Conservation (phyloP, 2,888 invertebrate genomes). For the Agrilus cyanescens region DNA sequence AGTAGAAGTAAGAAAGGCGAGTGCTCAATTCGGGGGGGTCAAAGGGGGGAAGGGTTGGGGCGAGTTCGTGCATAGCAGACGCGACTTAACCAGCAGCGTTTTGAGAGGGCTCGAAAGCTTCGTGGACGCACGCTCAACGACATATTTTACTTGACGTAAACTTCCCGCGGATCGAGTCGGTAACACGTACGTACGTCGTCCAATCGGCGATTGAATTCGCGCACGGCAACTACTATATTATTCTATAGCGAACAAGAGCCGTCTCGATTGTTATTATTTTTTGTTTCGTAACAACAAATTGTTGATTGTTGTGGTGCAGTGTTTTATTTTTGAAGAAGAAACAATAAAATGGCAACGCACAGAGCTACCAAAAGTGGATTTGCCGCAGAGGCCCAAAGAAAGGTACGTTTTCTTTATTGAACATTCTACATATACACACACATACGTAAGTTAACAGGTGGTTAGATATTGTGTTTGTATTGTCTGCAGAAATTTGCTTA, state of each 20-base stretch:
- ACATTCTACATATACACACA: too few species aligned
- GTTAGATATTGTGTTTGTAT: too few species aligned
- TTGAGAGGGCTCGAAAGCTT: too few species aligned
- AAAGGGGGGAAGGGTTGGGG: too few species aligned
- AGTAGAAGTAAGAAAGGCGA: too few species aligned
- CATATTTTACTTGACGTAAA: too few species aligned
- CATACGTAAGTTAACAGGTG: too few species aligned
- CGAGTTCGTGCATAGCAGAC: too few species aligned
- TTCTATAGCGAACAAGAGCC: background rate
- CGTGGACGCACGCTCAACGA: too few species aligned
- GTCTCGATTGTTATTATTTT: background rate
- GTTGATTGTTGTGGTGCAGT: conserved; percentile 4
- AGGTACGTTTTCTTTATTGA: conserved; percentile 49
- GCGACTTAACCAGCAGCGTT: too few species aligned
- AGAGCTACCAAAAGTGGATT: conserved; percentile 87
- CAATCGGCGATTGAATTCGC: background rate
- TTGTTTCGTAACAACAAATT: background rate
- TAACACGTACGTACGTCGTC: background rate
- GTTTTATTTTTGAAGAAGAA: conserved; percentile 8
- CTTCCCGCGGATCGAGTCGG: background rate
- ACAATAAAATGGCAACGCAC: conserved; percentile 57
- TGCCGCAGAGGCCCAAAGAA: conserved; percentile 90
- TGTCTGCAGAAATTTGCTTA: too few species aligned
- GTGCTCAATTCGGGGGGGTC: too few species aligned
- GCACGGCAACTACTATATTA: background rate